Evolutionary conservation across 2,113 vertebrate species (phyloP).

Genomic region (Apistogramma diplotaenia): DNA sequence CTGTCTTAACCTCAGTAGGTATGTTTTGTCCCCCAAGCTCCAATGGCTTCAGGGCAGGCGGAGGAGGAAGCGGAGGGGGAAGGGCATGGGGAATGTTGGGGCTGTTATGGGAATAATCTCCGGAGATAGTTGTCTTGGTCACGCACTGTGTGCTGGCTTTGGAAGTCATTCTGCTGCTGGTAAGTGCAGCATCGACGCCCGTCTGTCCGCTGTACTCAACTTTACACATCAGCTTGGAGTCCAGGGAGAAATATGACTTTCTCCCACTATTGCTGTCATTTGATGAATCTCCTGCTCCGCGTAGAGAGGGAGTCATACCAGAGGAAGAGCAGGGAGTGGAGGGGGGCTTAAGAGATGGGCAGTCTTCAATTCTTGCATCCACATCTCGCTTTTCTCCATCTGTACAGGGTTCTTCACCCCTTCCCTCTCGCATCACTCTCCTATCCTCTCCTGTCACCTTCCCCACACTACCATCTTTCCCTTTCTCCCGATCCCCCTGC

Average conservation of each 20-base stretch:
- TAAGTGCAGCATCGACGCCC: slow-evolving; percentile 52
- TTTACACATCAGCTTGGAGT: slow-evolving; percentile 79
- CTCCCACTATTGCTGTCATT: slow-evolving; percentile 72
- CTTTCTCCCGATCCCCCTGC: slow-evolving; percentile 74
- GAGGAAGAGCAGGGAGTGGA: slow-evolving; percentile 70
- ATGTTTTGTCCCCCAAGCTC: slow-evolving; percentile 77
- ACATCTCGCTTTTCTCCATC: slow-evolving; percentile 72
- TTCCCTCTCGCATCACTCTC: slow-evolving; percentile 61
- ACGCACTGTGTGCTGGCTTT: slow-evolving; percentile 75
- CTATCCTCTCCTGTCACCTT: slow-evolving; percentile 70
- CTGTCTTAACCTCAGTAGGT: slow-evolving; percentile 78
- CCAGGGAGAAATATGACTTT: slow-evolving; percentile 77
- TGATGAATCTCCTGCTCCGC: slow-evolving; percentile 65
- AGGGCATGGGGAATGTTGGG: slow-evolving; percentile 69
- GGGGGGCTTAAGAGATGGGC: slow-evolving; percentile 81
- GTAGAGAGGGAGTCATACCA: slow-evolving; percentile 68
- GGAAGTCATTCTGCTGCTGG: slow-evolving; percentile 69
- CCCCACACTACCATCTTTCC: slow-evolving; percentile 66
- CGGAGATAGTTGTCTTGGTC: slow-evolving; percentile 69
- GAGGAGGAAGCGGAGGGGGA: slow-evolving; percentile 86
- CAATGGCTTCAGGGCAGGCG: slow-evolving; percentile 88
- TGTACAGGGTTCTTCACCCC: slow-evolving; percentile 68
- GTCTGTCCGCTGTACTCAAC: slow-evolving; percentile 68
- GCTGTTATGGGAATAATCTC: slow-evolving; percentile 76
- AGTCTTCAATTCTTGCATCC: slow-evolving; percentile 70